These are phyloP conservation scores for Alfaro cultratus DNA, from an alignment of 2,797 vertebrate species.

Conservation along the genomic window DNA sequence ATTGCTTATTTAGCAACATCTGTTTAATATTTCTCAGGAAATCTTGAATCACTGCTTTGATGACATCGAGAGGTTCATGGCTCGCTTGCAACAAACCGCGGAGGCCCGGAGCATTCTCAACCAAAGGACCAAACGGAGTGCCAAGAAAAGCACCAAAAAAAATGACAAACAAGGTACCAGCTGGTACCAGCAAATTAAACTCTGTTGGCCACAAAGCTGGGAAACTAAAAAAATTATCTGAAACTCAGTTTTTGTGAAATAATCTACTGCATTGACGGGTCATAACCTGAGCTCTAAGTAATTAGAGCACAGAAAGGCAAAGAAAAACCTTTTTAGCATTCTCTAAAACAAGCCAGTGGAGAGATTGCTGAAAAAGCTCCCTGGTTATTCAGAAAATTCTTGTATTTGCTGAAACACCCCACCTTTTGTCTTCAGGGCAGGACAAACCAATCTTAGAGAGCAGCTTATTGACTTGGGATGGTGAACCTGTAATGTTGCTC, in stretches of 20 bases:
- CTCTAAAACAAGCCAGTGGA: slow-evolving; percentile 2
- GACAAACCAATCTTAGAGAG: not conserved
- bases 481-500: not conserved
- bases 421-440: not conserved
- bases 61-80: slow-evolving; percentile 86
- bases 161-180: slow-evolving; percentile 70
- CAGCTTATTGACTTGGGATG: not conserved
- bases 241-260: not conserved
- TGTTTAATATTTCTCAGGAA: slow-evolving; percentile 69
- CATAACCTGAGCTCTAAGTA: too few species aligned
- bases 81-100: slow-evolving; percentile 82
- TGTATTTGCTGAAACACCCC: not conserved
- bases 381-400: not conserved
- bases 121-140: slow-evolving; percentile 79
- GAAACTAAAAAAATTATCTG: not conserved
- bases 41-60: slow-evolving; percentile 89
- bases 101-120: slow-evolving; percentile 82
- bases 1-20: not conserved
- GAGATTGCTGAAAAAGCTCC: not conserved
- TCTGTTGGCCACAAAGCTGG: not conserved
- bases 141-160: slow-evolving; percentile 71
- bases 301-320: not conserved
- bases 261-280: not conserved
- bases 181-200: not conserved
- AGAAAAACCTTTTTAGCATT: not conserved